These are phyloP conservation scores for Baccha elongata DNA, from an alignment of 2,888 invertebrate genomes.

Conservation along the genomic window DNA sequence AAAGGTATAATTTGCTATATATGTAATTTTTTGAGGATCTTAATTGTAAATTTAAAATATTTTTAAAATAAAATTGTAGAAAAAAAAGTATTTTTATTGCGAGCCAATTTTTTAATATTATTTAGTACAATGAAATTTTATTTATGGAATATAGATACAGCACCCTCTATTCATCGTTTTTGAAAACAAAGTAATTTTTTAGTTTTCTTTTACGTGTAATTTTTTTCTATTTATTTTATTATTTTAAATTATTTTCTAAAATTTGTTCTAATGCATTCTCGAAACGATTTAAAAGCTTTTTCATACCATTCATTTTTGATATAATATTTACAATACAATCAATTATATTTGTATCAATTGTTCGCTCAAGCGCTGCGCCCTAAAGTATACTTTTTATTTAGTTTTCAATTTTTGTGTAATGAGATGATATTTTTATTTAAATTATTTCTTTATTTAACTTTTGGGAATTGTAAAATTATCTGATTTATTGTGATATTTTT, in stretches of 20 bases:
- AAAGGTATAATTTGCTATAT: not conserved
- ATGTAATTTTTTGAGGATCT: not conserved
- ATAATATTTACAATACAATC: slow-evolving; percentile 26
- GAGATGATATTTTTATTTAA: no score
- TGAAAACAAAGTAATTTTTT: not conserved
- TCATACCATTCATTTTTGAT: slow-evolving; percentile 48
- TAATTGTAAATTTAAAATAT: not conserved
- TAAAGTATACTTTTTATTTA: slow-evolving; percentile 27
- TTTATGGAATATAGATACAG: slow-evolving; percentile 10
- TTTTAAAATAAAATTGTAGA: not conserved
- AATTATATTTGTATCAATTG: slow-evolving; percentile 17
- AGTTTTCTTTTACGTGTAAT: not conserved
- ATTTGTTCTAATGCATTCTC: slow-evolving; percentile 25
- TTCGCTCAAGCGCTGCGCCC: slow-evolving; percentile 65
- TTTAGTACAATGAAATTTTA: not conserved
- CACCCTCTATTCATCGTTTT: slow-evolving; percentile 18
- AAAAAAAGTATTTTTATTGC: not conserved
- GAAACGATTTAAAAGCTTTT: slow-evolving; percentile 48
- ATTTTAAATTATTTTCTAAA: not conserved
- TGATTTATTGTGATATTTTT: slow-evolving; percentile 32
- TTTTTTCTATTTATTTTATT: slow-evolving; percentile 12
- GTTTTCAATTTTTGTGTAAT: slow-evolving; percentile 1
- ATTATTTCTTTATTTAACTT: slow-evolving; percentile 12
- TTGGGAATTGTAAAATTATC: slow-evolving; percentile 1
- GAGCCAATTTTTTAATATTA: slow-evolving; percentile 5